Evolutionary conservation across 1,140 invertebrate genomes (phyloP), one percentile per base, ranked within the genome.

Genomic region (Tachypleus tridentatus): DNA sequence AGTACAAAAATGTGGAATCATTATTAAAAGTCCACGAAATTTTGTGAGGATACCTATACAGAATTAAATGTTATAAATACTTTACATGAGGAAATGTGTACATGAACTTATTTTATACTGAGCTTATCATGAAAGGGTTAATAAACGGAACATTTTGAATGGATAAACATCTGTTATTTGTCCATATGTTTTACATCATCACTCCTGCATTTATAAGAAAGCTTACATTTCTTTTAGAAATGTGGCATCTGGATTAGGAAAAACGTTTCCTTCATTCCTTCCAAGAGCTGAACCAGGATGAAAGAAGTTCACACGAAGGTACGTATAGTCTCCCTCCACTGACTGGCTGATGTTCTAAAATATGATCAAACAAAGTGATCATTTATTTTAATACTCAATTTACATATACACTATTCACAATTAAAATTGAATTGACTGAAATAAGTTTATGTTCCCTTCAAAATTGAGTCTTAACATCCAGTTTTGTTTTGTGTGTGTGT

Each of bases 321-420:
- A 99, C 0, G 96, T 98, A 75, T 98, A 98, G 77, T 99, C 96
- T 52, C 97, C 97, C 80, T 99, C 97, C 29, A 98, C 91, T 2
- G 92, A 95, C 75, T 97, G 93, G 49, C 93, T 96, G 73, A 98
- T 97, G 76, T 98, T 98, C 80, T 80, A 62, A 53, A 70, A 65
- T 61, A 62, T 51, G 58, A 64, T 69, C 61, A 63, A 49, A 62
- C 62, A 48, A 48, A 57, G 49, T 3, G 6, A 50, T 49, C 50
- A 60, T 3, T 29, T 49, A 60, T 48, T 29, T 7, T 3, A 58
- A 29, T 58, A 58, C 48, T 29, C 3, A 58, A 3, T 58, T n/a
- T 7, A 5, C 48, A 58, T 29, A 7, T n/a, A 58, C 11, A 58
- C 57, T 10, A 58, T 29, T 29, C 4, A 60, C 11, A 6, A 60